Evolutionary conservation across 2,888 invertebrate species (phyloP), one percentile per base, ranked within the genome.

Genomic region (Perizoma affinitatum): DNA sequence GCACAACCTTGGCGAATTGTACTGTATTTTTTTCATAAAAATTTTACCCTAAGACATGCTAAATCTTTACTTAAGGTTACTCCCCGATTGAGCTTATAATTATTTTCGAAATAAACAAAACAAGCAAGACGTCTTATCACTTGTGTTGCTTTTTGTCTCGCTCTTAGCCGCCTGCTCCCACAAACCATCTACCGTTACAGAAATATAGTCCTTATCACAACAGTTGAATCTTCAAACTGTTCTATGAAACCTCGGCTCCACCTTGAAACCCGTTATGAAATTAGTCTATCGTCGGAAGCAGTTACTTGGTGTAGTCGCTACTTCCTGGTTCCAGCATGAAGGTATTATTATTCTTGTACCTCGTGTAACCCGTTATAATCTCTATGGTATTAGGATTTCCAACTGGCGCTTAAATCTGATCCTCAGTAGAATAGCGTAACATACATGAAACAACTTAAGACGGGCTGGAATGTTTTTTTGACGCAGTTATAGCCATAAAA

Each of bases 251-350:
- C 60, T 61, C 61, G 54, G 45, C 51, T 44, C 46, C 63, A 66
- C 62, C 62, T 66, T 62, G 56, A 61, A 61, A 61, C 62, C 69
- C 67, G 69, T 67, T 67, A 65, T 61, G 62, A 63, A 61, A 67
- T 65, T 67, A 67, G 61, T 63, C 47, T 46, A 63, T 7, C 49
- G 61, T 60, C 63, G 65, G 65, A 64, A 67, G 63, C 58, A 58
- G 65, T 54, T 56, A 51, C 56, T 36, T 43, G 53, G 49, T 63
- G 58, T 61, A 59, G 61, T 59, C 62, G 59, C 51, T 58, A 38
- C 58, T 65, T 69, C 65, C 62, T 65, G 63, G 59, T 63, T 53
- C 38, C 10, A 42, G 53, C 47, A 35, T 36, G 7, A 48, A 58
- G 48, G 52, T 59, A 48, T 41, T 47, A 49, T 65, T 47, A 56